These are phyloP conservation scores for Cydia fagiglandana DNA, from an alignment of 1,140 invertebrate species.

Conservation along the genomic window DNA sequence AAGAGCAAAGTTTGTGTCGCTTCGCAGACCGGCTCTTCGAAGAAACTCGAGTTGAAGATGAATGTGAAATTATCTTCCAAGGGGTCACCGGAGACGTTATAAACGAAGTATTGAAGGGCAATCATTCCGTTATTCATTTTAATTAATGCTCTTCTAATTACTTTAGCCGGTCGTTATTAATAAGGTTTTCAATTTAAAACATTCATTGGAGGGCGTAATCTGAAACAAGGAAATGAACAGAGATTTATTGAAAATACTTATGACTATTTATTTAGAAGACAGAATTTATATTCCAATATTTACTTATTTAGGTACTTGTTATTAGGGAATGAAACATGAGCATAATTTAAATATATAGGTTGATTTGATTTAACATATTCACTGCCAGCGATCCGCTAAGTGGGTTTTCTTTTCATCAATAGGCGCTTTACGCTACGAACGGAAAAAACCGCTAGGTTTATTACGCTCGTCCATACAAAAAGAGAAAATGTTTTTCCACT, in stretches of 20 bases:
- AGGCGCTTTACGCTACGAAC: no score
- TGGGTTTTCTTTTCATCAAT: no score
- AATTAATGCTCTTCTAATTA: slow-evolving; percentile 9
- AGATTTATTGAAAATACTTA: not conserved
- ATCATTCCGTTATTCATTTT: slow-evolving; percentile 22
- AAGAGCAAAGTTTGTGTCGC: slow-evolving; percentile 39
- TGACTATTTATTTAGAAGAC: not conserved
- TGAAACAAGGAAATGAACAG: slow-evolving; percentile 5
- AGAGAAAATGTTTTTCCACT: no score
- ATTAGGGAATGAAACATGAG: no score
- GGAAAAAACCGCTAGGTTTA: no score
- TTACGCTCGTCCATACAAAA: no score
- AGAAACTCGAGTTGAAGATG: slow-evolving; percentile 13
- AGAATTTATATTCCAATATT: not conserved
- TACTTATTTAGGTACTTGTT: no score
- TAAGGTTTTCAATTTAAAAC: not conserved
- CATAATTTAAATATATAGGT: no score
- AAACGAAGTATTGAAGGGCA: slow-evolving; percentile 18
- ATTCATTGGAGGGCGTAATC: not conserved
- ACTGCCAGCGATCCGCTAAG: no score
- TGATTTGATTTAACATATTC: no score
- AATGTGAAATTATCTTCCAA: slow-evolving; percentile 18
- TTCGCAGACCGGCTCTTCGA: slow-evolving; percentile 12
- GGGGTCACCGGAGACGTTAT: slow-evolving; percentile 3
- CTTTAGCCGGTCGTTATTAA: slow-evolving; percentile 4